Base-by-base conservation (phyloP, 2,113 vertebrate genomes). In the Sula dactylatra region DNA sequence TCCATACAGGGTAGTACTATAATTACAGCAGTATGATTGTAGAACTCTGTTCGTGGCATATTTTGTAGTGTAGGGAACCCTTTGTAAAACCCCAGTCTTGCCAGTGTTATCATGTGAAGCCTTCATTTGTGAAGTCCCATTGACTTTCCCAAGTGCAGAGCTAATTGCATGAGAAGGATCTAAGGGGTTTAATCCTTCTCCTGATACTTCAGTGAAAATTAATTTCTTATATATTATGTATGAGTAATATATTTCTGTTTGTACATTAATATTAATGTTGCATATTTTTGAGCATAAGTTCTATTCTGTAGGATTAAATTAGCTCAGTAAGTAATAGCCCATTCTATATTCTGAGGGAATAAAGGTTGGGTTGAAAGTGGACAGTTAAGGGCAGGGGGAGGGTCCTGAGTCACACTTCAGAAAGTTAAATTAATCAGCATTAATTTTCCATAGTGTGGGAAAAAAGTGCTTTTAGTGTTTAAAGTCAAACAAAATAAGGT, bases 161-260 rank as follows among this genome's bases (percentile, higher is more conserved):
- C 76, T 95, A 95, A 95, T 94, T 97, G 94, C 85, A 92, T 55
- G 81, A 95, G 90, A 94, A 80, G 71, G 93, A 94, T 97, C 84
- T 96, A 61, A 96, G 90, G 93, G 79, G 78, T 76, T 95, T 95
- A 94, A 92, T 85, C 71, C 67, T 94, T 90, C 86, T 94, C 93
- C 76, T 94, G 91, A 92, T 94, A 89, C 84, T 92, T 95, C 81
- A 85, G 8, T 95, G 97, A 93, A 97, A 97, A 96, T 97, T 97
- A 97, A 97, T 96, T 97, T 96, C 94, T 90, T 97, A 97, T 97
- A 97, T 97, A 95, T 97, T 94, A 96, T 96, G 86, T 90, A 97
- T 97, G 94, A 97, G 95, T 89, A 91, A 95, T 97, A 89, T 87
- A 96, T 95, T 97, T 94, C 92, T 97, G 79, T 96, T 96, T 95